Base-by-base conservation (phyloP, 2,888 invertebrate genomes). In the Caenorhabditis sinica region DNA sequence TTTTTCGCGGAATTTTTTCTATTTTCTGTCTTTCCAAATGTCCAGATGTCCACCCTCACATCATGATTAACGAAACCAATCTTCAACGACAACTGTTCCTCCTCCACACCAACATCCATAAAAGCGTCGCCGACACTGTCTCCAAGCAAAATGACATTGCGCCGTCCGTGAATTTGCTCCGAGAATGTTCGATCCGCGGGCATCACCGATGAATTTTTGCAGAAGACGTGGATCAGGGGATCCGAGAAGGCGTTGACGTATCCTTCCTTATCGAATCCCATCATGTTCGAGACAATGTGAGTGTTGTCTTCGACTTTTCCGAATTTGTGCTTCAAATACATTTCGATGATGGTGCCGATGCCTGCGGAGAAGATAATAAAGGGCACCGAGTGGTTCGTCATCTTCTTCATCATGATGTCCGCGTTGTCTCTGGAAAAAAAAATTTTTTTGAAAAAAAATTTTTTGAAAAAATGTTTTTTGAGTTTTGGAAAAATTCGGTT, bases 61-160 rank as follows among this genome's bases (percentile, higher is more conserved):
- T 83, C 80, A 76, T 81, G 77, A 88, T 96, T 97, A 0, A 98
- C 95, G 93, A 97, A 98, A 58, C 97, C 98, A 87, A 98, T 96
- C 94, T 96, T 97, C 66, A 98, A 94, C 69, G 96, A 95, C 40
- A 95, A 0, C 60, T 83, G 87, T 75, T 92, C 90, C 71, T 92
- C 90, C 45, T 95, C 95, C 90, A 96, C 95, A 0, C 97, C 97
- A 87, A 96, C 95, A 0, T 96, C 96, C 98, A 98, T 98, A 20
- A 95, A 95, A 0, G 97, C 95, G 94, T 98, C 98, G 0, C 97
- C 98, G 0, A 96, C 93, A 0, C 96, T 96, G 93, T 98, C 98
- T 0, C 98, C 98, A 95, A 98, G 95, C 0, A 98, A 94, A 49
- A 98, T 94, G 0, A 97, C 95, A 93, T 97, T 97, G 86, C 94